These are phyloP conservation scores for Perognathus longimembris DNA, from an alignment of 2,113 vertebrate species.

Conservation along the genomic window DNA sequence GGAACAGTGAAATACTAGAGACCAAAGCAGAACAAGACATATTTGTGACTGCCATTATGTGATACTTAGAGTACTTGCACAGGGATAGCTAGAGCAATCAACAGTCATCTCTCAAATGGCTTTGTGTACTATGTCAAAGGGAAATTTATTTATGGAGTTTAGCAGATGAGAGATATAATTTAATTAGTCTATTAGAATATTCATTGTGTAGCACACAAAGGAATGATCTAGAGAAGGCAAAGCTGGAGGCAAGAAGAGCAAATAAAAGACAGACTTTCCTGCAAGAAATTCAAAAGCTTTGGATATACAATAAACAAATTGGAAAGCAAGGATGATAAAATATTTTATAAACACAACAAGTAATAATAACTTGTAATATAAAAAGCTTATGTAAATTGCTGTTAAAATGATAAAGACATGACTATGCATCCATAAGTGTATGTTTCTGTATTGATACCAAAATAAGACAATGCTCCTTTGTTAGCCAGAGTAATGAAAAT, in stretches of 20 bases:
- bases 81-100: background rate
- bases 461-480: background rate
- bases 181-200: conserved; percentile 55
- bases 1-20: no score
- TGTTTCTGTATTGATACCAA: background rate
- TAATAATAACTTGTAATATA: background rate
- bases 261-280: background rate
- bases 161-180: conserved; percentile 42
- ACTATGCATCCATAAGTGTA: background rate
- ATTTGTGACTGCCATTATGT: no score
- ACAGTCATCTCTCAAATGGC: background rate
- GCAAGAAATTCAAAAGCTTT: background rate
- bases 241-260: conserved; percentile 19
- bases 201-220: background rate
- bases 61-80: no score
- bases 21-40: background rate
- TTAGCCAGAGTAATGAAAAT: background rate
- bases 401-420: background rate
- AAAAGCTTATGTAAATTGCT: background rate
- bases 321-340: background rate
- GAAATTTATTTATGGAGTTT: conserved; percentile 16
- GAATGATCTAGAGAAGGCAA: conserved; percentile 23
- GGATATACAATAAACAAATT: conserved; percentile 6
- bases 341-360: background rate
- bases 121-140: background rate